phyloP scores from a whole-genome alignment of 2,797 vertebrate species.

The Propithecus perrieri region DNA sequence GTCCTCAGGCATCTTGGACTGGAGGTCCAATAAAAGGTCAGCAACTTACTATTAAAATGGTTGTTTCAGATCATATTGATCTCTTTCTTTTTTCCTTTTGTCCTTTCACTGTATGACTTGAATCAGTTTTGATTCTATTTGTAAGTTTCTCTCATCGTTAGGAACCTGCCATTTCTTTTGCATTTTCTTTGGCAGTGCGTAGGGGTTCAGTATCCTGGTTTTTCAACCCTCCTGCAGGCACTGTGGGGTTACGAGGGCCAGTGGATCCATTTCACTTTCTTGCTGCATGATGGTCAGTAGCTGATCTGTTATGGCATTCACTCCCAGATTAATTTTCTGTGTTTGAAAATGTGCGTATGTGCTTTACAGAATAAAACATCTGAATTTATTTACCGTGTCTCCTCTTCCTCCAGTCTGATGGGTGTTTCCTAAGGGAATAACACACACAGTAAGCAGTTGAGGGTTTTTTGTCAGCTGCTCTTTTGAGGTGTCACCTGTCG shows the following conservation, averaged over 20 bases:
- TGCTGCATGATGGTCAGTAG: conserved; percentile 89
- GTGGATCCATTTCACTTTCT: conserved; percentile 81
- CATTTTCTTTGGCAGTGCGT: conserved; percentile 77
- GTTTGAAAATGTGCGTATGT: conserved; percentile 89
- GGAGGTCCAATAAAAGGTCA: conserved; percentile 81
- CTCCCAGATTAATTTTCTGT: conserved; percentile 86
- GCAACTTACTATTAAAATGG: conserved; percentile 75
- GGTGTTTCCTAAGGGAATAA: not conserved
- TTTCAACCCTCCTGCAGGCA: conserved; percentile 79
- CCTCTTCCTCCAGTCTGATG: conserved; percentile 9
- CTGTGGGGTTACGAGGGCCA: conserved; percentile 79
- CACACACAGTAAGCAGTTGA: not conserved
- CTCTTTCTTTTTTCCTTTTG: conserved; percentile 83
- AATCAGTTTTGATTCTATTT: conserved; percentile 88
- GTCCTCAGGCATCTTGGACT: conserved; percentile 39
- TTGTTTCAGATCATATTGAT: conserved; percentile 91
- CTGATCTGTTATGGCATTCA: conserved; percentile 87
- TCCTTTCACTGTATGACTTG: conserved; percentile 85
- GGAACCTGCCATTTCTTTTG: conserved; percentile 82
- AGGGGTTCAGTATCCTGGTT: conserved; percentile 80
- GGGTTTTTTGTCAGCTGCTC: not conserved
- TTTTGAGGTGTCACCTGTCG: not conserved
- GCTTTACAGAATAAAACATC: conserved; percentile 89
- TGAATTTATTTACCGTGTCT: conserved; percentile 71
- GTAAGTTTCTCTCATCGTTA: conserved; percentile 83